Base-by-base conservation (phyloP, 1,140 invertebrate species). In the Plutomurus gul region DNA sequence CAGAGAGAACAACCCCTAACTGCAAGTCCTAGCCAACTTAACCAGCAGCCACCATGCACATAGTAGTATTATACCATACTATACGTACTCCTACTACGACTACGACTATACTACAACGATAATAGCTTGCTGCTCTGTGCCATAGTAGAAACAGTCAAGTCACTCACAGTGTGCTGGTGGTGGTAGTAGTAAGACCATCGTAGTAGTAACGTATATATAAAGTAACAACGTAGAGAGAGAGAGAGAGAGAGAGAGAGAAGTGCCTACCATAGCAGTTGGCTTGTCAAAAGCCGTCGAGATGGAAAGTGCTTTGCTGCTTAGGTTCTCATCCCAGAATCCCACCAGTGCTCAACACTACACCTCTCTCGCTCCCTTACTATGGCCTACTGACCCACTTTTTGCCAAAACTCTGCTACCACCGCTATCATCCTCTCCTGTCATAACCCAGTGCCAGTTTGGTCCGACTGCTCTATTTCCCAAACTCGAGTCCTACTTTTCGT, bases 371-470 rank as follows among this genome's bases (percentile, higher is more conserved):
- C 77, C 78, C 81, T 82, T 75, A 77, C 78, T 49, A 47, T 81
- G 82, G 76, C 82, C 82, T 79, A 83, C 74, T 83, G 79, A 83
- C 82, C 82, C 70, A 83, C 79, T 81, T 83, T 81, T 81, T 77
- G 30, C 81, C 76, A 80, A 82, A 78, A 77, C 77, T 76, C 80
- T 40, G 36, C 60, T 43, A 40, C 51, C 39, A 30, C 51, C 46
- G 27, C 71, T 37, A 40, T 71, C 40, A 37, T 60, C 27, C 77
- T 43, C 46, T 70, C 49, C 51, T 46, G 43, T 47, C 78, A 65
- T 72, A 78, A 78, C 77, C 77, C 77, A 78, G 70, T 76, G 49
- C 75, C 73, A 79, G 75, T 76, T 80, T 79, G 22, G 56, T 70
- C 78, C 79, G 74, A 60, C 75, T 82, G 65, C 70, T 77, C 75